These are phyloP conservation scores for Pachycephus smyrnensis DNA, from an alignment of 2,888 invertebrate species.

Conservation along the genomic window DNA sequence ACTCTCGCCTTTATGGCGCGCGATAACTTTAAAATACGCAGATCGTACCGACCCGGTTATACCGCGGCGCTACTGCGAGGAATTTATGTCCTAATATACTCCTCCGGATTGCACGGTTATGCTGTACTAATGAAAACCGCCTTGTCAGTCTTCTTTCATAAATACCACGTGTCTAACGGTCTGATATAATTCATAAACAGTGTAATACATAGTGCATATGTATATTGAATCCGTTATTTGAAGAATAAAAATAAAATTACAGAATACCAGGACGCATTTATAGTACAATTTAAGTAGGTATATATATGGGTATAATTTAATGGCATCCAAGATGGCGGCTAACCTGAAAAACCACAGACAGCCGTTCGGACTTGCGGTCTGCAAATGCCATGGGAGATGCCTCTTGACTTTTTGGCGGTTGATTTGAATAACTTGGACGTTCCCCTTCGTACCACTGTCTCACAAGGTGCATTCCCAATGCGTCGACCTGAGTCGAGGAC, in stretches of 20 bases:
- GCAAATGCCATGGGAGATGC: neutral
- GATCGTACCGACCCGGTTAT: neutral
- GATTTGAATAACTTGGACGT: neutral
- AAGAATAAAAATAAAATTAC: neutral
- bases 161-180: neutral
- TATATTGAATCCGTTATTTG: neutral
- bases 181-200: neutral
- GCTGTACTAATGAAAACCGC: slow-evolving; percentile 24
- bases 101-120: slow-evolving; percentile 11
- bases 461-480: neutral
- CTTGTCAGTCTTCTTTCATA: neutral
- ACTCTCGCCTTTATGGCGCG: slow-evolving; percentile 10
- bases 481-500: neutral
- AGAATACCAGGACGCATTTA: no score
- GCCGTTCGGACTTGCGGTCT: neutral
- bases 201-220: neutral
- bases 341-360: neutral
- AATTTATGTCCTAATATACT: slow-evolving; percentile 29
- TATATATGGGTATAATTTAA: neutral
- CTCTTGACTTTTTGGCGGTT: neutral
- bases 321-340: neutral
- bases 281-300: neutral
- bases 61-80: slow-evolving; percentile 7
- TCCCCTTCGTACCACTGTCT: neutral
- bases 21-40: slow-evolving; percentile 22